Conservation (phyloP, 2,797 vertebrate species). For the Manis pentadactyla region DNA sequence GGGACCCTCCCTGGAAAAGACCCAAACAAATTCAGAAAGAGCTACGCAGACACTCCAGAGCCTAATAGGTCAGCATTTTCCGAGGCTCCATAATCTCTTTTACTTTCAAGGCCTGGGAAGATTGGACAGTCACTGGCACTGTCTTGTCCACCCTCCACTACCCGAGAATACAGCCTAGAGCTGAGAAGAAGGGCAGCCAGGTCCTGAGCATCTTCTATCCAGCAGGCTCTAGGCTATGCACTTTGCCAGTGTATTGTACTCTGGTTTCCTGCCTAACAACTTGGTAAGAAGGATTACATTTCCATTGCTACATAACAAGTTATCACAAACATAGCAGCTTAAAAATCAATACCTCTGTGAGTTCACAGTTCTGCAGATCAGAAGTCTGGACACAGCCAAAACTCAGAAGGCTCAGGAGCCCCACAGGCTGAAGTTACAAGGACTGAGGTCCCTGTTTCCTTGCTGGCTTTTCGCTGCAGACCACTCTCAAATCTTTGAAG, state of each 20-base stretch:
- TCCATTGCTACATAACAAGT: neutral
- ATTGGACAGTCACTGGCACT: neutral
- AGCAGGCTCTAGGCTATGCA: neutral
- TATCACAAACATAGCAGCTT: neutral
- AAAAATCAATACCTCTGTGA: neutral
- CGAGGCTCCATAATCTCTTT: neutral
- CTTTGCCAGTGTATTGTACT: neutral
- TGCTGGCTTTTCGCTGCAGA: neutral
- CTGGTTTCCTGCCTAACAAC: neutral
- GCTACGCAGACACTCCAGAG: neutral
- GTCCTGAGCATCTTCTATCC: accelerated
- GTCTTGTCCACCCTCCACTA: too few species aligned
- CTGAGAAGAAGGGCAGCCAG: neutral
- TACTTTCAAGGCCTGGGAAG: neutral
- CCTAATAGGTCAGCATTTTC: neutral
- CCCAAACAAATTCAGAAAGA: neutral
- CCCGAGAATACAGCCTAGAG: neutral
- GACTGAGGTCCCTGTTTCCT: neutral
- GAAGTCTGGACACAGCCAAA: neutral
- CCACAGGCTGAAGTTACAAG: neutral
- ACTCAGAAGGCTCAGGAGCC: neutral
- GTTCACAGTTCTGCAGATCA: neutral
- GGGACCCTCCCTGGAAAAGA: neutral
- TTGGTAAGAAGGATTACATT: neutral
- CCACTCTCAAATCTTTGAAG: neutral